Conservation (phyloP, 2,888 invertebrate species). For the Lochmaea crataegi region DNA sequence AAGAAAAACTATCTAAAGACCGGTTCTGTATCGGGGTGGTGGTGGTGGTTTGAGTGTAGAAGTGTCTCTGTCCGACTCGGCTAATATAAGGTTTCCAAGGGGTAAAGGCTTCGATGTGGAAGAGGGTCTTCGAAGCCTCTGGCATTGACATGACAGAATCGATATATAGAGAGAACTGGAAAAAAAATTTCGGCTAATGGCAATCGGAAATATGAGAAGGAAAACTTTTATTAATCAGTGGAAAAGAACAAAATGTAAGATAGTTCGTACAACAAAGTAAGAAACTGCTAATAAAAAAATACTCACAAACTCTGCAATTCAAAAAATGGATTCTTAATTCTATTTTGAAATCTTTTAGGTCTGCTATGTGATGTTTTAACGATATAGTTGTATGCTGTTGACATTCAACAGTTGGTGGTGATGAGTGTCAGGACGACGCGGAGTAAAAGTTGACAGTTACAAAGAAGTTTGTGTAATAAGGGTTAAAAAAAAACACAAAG, state of each 20-base stretch:
- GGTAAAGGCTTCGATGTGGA: slow-evolving; percentile 52
- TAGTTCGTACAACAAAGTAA: neutral
- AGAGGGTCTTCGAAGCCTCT: slow-evolving; percentile 45
- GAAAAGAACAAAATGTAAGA: neutral
- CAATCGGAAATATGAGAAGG: slow-evolving; percentile 23
- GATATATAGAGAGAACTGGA: slow-evolving; percentile 32
- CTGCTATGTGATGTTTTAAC: too few species aligned
- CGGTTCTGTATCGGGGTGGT: slow-evolving; percentile 14
- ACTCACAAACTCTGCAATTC: too few species aligned
- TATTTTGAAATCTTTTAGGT: too few species aligned
- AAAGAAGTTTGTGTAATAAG: neutral
- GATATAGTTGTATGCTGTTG: neutral
- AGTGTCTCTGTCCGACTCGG: slow-evolving; percentile 40
- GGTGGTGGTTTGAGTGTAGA: slow-evolving; percentile 20
- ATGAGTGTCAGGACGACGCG: neutral
- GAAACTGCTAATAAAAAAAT: too few species aligned
- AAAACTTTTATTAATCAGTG: slow-evolving; percentile 20
- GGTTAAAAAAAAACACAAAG: neutral
- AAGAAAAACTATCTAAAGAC: neutral
- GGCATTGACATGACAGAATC: slow-evolving; percentile 42
- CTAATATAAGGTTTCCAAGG: slow-evolving; percentile 55
- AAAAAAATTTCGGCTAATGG: slow-evolving; percentile 38
- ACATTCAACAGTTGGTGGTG: neutral
- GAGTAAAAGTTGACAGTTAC: neutral
- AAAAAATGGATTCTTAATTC: too few species aligned